Evolutionary conservation across 1,140 invertebrate genomes (phyloP), one percentile per base, ranked within the genome.

Genomic region (Aphaenogaster rudis): DNA sequence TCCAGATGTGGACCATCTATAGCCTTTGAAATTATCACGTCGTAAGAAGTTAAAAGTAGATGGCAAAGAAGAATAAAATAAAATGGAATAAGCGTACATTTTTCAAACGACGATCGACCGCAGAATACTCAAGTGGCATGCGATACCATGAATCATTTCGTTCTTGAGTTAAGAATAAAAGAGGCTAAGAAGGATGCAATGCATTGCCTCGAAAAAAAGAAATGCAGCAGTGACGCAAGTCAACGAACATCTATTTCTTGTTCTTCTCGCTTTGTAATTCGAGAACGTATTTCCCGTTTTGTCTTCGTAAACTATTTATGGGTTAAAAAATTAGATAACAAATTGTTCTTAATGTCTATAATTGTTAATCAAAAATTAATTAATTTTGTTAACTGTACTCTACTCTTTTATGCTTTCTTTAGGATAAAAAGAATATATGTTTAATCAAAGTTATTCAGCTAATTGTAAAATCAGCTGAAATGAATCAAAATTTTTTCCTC

Each of bases 81-180:
- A 87, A 13, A 64, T 69, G 6, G 21, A 33, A 86, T 50, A 86
- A 81, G n/a, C 2, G 2, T 67, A 39, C 42, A 54, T 76, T 59
- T 66, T 64, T 64, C 8, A 52, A 59, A 54, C 64, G 45, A 59
- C 76, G 6, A 57, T 85, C 76, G 13, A 45, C 57, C 42, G 21
- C 39, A 39, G 42, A 36, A 15, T 74, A 45, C 52, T 28, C 13
- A 15, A 66, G 17, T 85, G 67, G 86, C 82, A 87, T 85, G 78
- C 54, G 63, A 39, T 21, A 54, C 63, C 52, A 45, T 88, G 86
- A 91, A 84, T 90, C 90, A 91, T 78, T 63, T 82, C n/a, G 57
- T 36, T 39, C 11, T 64, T 28, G 21, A 64, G 89, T 88, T 90
- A 88, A 90, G 79, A 90, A 91, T 91, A 90, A 88, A 77, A 67